These are phyloP conservation scores for Cyprinella venusta DNA, from an alignment of 2,797 vertebrate species.

Conservation along the genomic window DNA sequence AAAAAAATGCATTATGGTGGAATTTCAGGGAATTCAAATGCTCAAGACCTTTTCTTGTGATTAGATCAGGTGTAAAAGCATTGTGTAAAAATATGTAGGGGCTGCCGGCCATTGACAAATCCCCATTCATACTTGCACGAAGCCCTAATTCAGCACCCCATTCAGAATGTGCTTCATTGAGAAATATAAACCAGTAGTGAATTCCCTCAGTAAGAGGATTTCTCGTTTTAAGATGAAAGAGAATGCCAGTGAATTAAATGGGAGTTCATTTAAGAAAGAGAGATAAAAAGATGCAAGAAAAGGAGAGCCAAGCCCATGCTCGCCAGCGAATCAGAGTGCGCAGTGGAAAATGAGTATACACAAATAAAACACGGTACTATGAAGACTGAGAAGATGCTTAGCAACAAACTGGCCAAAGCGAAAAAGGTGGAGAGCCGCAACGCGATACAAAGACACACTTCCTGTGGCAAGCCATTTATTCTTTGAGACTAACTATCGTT, in stretches of 20 bases:
- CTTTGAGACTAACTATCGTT: neutral
- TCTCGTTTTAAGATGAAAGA: slow-evolving; percentile 29
- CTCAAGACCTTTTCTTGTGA: slow-evolving; percentile 44
- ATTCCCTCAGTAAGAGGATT: slow-evolving; percentile 41
- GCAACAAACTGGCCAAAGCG: neutral
- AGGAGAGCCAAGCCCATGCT: slow-evolving; percentile 48
- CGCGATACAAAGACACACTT: slow-evolving; percentile 5
- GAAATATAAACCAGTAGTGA: slow-evolving; percentile 29
- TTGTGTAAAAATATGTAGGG: slow-evolving; percentile 14
- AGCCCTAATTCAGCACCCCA: slow-evolving; percentile 27
- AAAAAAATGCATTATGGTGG: too few species aligned
- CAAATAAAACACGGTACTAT: neutral
- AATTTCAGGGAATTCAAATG: neutral
- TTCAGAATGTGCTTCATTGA: slow-evolving; percentile 55
- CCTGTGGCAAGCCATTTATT: slow-evolving; percentile 15
- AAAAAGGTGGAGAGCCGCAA: neutral
- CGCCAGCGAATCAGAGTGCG: neutral
- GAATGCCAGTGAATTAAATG: slow-evolving; percentile 22
- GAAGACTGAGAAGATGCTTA: slow-evolving; percentile 1
- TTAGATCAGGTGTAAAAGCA: slow-evolving; percentile 56
- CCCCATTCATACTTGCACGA: slow-evolving; percentile 57
- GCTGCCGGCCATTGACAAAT: slow-evolving; percentile 46
- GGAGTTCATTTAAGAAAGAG: neutral
- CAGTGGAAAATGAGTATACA: slow-evolving; percentile 11
- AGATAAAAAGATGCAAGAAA: slow-evolving; percentile 29